Base-by-base conservation (phyloP, 2,113 vertebrate species). In the Pteruthius melanotis region DNA sequence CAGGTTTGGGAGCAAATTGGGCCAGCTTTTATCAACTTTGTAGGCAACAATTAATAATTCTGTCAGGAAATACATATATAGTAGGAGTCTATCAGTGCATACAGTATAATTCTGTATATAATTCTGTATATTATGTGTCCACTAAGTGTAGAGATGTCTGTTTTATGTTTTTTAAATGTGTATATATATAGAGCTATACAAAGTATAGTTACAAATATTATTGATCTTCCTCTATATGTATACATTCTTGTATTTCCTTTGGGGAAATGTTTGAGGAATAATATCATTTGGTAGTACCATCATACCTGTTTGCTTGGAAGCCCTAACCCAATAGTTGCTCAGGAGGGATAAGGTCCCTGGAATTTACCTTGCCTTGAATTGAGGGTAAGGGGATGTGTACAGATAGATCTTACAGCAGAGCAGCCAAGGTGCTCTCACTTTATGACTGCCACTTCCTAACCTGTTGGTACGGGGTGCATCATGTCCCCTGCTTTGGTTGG, bases 401-500 rank as follows among this genome's bases (percentile, higher is more conserved):
- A 70, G 60, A 14, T 9, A 31, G 69, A 40, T 15, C 24, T 83
- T 27, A 50, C 6, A 80, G 53, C 44, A 61, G n/a, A 47, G 19
- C 11, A 49, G 65, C 27, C 39, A 77, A 24, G 35, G 31, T 31
- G 64, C 52, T 74, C 12, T 66, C 45, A n/a, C 45, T 82, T 23
- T 44, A 2, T n/a, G 37, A 57, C 31, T 57, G 3, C 19, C 27
- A 39, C 24, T 21, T 69, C 45, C 49, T 13, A 26, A 61, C 26
- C 20, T 79, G 40, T 65, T 83, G 40, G 16, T 69, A 21, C 33
- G 18, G 53, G 16, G 20, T 70, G 39, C 44, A 26, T 53, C 60
- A 15, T 0, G 0, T 66, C 21, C 30, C 23, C 68, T 6, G 2
- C 12, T 37, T 49, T 57, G 19, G 35, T 7, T 74, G 11, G 4